Percentiles rank a stretch among this genome's conserved stretches.
phyloP scores from a whole-genome alignment of 2,113 vertebrate species.

The Dascyllus trimaculatus region DNA sequence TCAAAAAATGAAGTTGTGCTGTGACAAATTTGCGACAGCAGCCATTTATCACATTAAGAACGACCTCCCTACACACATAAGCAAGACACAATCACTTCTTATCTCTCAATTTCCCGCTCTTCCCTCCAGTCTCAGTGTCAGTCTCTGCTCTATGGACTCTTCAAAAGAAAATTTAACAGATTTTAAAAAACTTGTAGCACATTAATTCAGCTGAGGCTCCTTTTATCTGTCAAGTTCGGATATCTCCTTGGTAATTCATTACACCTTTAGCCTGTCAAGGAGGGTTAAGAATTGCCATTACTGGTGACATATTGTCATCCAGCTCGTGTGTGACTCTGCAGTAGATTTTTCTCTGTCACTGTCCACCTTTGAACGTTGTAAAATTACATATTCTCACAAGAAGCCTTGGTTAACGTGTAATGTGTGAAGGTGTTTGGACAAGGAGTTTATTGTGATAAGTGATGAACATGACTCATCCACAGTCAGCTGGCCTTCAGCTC shows the following conservation, averaged over 20 bases:
- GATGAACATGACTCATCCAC: conserved; percentile 1
- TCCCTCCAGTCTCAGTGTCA: not conserved
- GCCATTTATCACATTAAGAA: conserved; percentile 14
- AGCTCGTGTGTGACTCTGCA: conserved; percentile 17
- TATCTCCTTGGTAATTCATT: conserved; percentile 54
- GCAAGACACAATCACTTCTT: conserved; percentile 6
- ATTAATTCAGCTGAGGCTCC: conserved; percentile 44
- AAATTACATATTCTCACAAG: conserved; percentile 35
- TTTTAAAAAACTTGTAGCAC: not conserved
- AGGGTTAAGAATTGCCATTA: conserved; percentile 32
- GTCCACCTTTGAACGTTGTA: conserved; percentile 41
- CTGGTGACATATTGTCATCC: conserved; percentile 36
- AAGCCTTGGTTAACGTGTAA: conserved; percentile 8
- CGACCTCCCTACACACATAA: not conserved
- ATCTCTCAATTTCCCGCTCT: not conserved
- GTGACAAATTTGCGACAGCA: conserved; percentile 30
- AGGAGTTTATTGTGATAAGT: conserved; percentile 21
- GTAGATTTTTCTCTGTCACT: conserved; percentile 20
- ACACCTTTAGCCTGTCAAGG: conserved; percentile 42
- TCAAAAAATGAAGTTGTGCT: conserved; percentile 22
- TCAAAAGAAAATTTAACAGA: conserved; percentile 23
- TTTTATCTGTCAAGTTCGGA: conserved; percentile 51
- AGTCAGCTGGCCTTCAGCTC: not conserved
- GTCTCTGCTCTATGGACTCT: conserved; percentile 14
- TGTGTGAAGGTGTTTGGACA: conserved; percentile 6